phyloP scores from a whole-genome alignment of 2,797 vertebrate genomes.

The Varecia variegata region DNA sequence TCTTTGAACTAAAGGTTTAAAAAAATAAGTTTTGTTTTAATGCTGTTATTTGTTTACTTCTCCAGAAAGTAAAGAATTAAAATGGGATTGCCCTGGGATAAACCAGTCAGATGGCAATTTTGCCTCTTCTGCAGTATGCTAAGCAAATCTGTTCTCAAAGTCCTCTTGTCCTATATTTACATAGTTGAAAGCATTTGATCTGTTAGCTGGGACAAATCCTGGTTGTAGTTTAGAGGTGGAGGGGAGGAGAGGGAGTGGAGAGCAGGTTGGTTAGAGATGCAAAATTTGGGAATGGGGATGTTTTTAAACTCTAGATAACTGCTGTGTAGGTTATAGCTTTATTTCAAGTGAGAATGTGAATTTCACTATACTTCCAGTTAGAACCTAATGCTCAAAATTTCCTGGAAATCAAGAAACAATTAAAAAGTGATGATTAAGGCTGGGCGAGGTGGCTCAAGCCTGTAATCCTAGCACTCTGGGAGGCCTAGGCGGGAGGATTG shows the following conservation, averaged over 20 bases:
- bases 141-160: not conserved
- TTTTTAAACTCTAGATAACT: conserved; percentile 32
- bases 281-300: conserved; percentile 15
- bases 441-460: too few species aligned
- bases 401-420: not conserved
- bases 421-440: not conserved
- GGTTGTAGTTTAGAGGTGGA: not conserved
- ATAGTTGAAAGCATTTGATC: not conserved
- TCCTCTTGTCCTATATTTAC: not conserved
- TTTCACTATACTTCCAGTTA: conserved; percentile 37
- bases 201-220: not conserved
- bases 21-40: not conserved
- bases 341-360: conserved; percentile 42
- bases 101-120: not conserved
- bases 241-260: not conserved
- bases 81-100: not conserved
- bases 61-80: not conserved
- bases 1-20: conserved; percentile 3
- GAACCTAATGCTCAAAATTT: conserved; percentile 15
- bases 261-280: conserved; percentile 21
- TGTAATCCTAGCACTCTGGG: too few species aligned
- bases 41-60: not conserved
- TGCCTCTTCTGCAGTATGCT: not conserved
- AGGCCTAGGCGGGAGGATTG: too few species aligned
- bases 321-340: conserved; percentile 30